Evolutionary conservation across 2,888 invertebrate genomes (phyloP), one percentile per base, ranked within the genome.

Genomic region (Cryptocephalus primarius): DNA sequence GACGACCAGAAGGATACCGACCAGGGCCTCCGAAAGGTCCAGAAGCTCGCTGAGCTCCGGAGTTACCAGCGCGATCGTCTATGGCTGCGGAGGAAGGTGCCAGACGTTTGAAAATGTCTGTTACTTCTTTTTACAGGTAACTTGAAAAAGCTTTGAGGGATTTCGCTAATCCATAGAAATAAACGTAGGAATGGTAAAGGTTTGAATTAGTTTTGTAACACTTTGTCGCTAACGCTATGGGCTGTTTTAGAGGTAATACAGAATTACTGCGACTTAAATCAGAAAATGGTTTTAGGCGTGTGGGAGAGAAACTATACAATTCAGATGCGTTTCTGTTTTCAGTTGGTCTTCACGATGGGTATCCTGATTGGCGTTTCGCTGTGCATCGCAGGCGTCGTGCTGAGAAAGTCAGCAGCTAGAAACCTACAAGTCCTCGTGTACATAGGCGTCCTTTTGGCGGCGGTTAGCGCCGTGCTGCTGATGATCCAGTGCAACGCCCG

Each of bases 61-160:
- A 9, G 65, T 70, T 11, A 65, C 68, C 14, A 69, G 68, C 49
- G 75, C 77, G 43, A 75, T 78, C 40, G 77, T 80, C 49, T 78
- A 80, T 51, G 81, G 81, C 22, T 82, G 82, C 65, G 82, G 82
- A 9, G 82, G 82, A 4, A 80, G 80, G 62, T 82, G 82, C 55
- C 78, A 80, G 52, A 80, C 79, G 53, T 80, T 80, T 71, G 82
- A 82, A 72, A 81, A 80, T 72, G 79, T 82, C 57, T 82, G 81
- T 70, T 82, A 82, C 67, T 80, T 81, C 66, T 79, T 81, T 60
- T 72, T 82, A 60, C 80, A 81, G 75, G 81, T 81, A 61, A 56
- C 54, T 22, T 22, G 22, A 22, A 22, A 22, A n/a, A 22, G 2
- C 6, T 4, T 22, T 22, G 22, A 22, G 22, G 2, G 2, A 22